Base-by-base conservation (phyloP, 2,888 invertebrate genomes). In the Drosophila kuntzei region DNA sequence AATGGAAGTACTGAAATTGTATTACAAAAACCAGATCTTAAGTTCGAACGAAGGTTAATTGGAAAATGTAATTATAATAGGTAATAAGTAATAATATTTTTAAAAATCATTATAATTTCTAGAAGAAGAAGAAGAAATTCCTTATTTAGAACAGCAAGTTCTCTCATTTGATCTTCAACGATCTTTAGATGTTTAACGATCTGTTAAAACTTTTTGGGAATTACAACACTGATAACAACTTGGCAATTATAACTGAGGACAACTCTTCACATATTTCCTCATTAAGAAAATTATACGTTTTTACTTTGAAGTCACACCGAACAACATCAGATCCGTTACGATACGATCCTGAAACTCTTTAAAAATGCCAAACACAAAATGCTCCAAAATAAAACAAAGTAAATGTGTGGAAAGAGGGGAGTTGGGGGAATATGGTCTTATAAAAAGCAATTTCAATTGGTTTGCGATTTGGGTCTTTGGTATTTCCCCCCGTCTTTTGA, bases 391-490 rank as follows among this genome's bases (percentile, higher is more conserved):
- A 43, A 53, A 61, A 54, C 12, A 29, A 41, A 68, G 37, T 57
- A 55, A 60, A 58, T 46, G 29, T 29, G 29, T 2, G 46, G 25
- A 29, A 43, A 60, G 20, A 5, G 58, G 27, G 25, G 46, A 63
- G 12, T 14, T 14, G 11, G 14, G 43, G 36, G n/a, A 34, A 34
- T 27, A 11, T 53, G 29, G 20, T 49, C 43, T 74, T 62, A 66
- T 60, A 71, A 77, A 76, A 80, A 76, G 80, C 85, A 57, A 87
- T 85, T 82, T 71, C 86, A 83, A 83, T 87, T 85, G 82, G 79
- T 63, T 81, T 64, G 73, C 63, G 59, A 60, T 82, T 71, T 58
- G 58, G 71, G 57, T 62, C 58, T 62, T 73, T 71, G 82, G 76
- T 66, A 78, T 87, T 81, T 64, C 58, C 60, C 59, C 54, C 44